Percentiles rank a stretch among this genome's conserved stretches.
These are phyloP conservation scores for Euclidia mi DNA, from an alignment of 2,888 invertebrate genomes.

Conservation along the genomic window DNA sequence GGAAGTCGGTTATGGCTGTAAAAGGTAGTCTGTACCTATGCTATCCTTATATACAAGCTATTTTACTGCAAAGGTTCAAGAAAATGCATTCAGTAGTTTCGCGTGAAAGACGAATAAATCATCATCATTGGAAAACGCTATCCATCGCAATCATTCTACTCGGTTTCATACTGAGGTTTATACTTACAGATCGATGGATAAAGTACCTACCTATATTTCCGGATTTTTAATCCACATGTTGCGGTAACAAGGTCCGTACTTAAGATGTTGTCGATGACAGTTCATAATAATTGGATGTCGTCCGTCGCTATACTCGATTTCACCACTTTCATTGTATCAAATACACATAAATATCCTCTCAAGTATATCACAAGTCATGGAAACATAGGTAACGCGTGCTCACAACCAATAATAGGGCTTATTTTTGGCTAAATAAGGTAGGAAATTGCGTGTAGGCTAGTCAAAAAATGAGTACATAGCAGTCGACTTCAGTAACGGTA, in stretches of 20 bases:
- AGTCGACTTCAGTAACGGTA: constrained; percentile 48
- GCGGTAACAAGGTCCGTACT: constrained; percentile 41
- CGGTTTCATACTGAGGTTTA: neutral
- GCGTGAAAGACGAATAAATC: too few species aligned
- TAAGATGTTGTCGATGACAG: constrained; percentile 31
- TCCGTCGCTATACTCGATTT: constrained; percentile 36
- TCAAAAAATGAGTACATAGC: constrained; percentile 43
- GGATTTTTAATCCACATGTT: constrained; percentile 27
- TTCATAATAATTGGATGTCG: constrained; percentile 45
- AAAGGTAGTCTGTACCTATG: too few species aligned
- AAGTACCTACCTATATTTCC: constrained; percentile 20
- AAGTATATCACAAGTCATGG: constrained; percentile 23
- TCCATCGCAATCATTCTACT: neutral
- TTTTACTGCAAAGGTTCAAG: too few species aligned
- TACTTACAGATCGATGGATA: constrained; percentile 32
- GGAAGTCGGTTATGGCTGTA: too few species aligned
- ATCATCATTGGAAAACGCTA: too few species aligned
- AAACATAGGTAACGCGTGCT: constrained; percentile 30
- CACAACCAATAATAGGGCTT: constrained; percentile 1
- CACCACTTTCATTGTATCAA: constrained; percentile 49
- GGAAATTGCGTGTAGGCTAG: constrained; percentile 32
- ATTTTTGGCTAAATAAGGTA: constrained; percentile 39
- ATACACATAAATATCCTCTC: constrained; percentile 29
- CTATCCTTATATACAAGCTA: constrained; percentile 7
- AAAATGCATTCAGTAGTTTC: too few species aligned